Evolutionary conservation across 1,140 invertebrate genomes (phyloP).

Genomic region (Saccostrea glomerata): DNA sequence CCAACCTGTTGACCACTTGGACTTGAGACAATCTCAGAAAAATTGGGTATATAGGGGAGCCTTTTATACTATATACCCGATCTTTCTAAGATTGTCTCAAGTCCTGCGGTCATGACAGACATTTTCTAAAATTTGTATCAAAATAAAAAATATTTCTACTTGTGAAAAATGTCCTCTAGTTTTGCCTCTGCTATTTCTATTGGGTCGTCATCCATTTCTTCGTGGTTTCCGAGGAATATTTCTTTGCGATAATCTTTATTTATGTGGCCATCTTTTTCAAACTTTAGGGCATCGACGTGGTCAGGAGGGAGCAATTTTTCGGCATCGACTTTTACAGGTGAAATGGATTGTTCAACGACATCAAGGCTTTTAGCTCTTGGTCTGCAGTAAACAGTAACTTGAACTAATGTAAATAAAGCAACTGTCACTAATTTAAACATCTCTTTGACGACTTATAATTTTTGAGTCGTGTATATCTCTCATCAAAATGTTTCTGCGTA

Average conservation of each 20-base stretch:
- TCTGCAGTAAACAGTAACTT: not conserved
- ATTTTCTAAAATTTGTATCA: no score
- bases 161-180: conserved; percentile 73
- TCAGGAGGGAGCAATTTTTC: conserved; percentile 74
- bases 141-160: conserved; percentile 54
- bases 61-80: no score
- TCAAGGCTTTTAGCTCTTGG: not conserved
- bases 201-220: conserved; percentile 72
- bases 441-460: not conserved
- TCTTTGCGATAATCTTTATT: conserved; percentile 78
- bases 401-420: not conserved
- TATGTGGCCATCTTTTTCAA: conserved; percentile 78
- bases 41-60: no score
- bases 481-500: conserved; percentile 3
- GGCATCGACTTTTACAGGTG: conserved; percentile 45
- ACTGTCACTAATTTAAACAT: not conserved
- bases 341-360: not conserved
- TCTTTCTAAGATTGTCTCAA: no score
- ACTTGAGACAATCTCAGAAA: no score
- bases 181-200: conserved; percentile 66
- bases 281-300: conserved; percentile 76
- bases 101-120: no score
- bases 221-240: conserved; percentile 76
- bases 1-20: no score
- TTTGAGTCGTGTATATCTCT: not conserved